phyloP scores from a whole-genome alignment of 2,888 invertebrate genomes.

The Lycia hirtaria region DNA sequence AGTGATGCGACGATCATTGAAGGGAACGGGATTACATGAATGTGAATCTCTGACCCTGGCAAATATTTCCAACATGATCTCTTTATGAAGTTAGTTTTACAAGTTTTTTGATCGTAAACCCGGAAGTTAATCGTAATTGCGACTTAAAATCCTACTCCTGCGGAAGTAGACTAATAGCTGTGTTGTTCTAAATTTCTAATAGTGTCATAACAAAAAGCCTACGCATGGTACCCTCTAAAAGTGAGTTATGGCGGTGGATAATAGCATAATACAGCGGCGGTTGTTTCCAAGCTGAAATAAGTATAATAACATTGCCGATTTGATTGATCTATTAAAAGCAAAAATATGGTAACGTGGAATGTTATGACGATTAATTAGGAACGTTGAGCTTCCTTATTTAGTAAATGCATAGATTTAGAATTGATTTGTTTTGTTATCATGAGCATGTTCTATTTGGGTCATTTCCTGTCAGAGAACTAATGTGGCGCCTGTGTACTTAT shows the following conservation, averaged over 20 bases:
- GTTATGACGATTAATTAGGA: no score
- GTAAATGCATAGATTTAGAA: no score
- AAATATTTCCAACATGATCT: conserved; percentile 33
- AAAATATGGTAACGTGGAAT: no score
- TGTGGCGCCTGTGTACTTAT: no score
- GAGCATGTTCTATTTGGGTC: no score
- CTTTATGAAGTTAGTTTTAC: conserved; percentile 43
- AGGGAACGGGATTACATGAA: conserved; percentile 47
- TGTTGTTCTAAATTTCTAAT: no score
- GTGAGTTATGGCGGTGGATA: not conserved
- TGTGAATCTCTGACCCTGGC: conserved; percentile 53
- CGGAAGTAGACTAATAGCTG: conserved; percentile 7
- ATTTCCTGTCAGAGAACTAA: no score
- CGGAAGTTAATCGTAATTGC: conserved; percentile 13
- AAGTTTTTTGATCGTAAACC: conserved; percentile 20
- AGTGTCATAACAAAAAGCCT: not conserved
- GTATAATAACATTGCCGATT: no score
- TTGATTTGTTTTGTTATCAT: no score
- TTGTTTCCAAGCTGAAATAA: no score
- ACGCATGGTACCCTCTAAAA: conserved; percentile 1
- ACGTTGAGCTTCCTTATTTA: no score
- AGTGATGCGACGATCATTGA: conserved; percentile 52
- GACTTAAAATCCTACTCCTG: not conserved
- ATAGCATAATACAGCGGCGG: not conserved
- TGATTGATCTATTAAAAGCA: no score